A percentile compares a stretch with the other conserved stretches of the same genome.
Evolutionary conservation across 2,797 vertebrate species (phyloP).

Genomic region (Dallia pectoralis): DNA sequence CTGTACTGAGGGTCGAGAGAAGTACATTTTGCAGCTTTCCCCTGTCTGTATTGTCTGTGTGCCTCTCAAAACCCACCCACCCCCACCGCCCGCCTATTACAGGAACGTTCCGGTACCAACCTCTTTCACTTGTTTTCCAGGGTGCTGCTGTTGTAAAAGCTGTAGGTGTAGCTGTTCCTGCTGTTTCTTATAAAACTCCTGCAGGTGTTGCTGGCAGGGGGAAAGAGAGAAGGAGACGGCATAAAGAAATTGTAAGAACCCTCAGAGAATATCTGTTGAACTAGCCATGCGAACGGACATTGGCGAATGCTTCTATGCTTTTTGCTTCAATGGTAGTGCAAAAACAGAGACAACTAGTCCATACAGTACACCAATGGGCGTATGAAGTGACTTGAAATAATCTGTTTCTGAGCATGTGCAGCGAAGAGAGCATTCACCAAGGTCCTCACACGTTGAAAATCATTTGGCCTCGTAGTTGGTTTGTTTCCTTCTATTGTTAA

Average conservation of each 20-base stretch:
- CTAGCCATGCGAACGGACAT: not conserved
- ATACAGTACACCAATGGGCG: not conserved
- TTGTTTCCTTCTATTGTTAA: not conserved
- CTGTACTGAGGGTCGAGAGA: not conserved
- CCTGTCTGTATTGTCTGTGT: not conserved
- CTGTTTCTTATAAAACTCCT: conserved; percentile 99
- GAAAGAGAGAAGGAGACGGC: not conserved
- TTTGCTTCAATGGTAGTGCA: not conserved
- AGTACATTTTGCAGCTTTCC: not conserved
- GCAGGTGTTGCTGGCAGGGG: conserved; percentile 93
- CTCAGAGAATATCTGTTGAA: not conserved
- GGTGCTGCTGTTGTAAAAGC: conserved; percentile 98
- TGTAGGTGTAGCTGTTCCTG: conserved; percentile 99
- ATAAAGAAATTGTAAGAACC: not conserved
- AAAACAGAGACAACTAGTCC: not conserved
- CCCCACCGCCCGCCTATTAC: not conserved
- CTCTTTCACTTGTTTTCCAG: conserved; percentile 96
- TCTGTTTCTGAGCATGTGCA: not conserved
- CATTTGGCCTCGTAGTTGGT: not conserved
- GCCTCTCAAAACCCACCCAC: not conserved
- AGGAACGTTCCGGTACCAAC: conserved; percentile 59
- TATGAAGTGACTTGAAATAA: not conserved
- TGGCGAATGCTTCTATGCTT: not conserved
- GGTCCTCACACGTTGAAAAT: not conserved
- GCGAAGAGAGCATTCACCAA: not conserved